Base-by-base conservation (phyloP, 1,140 invertebrate genomes). In the Stegodyphus dumicola region DNA sequence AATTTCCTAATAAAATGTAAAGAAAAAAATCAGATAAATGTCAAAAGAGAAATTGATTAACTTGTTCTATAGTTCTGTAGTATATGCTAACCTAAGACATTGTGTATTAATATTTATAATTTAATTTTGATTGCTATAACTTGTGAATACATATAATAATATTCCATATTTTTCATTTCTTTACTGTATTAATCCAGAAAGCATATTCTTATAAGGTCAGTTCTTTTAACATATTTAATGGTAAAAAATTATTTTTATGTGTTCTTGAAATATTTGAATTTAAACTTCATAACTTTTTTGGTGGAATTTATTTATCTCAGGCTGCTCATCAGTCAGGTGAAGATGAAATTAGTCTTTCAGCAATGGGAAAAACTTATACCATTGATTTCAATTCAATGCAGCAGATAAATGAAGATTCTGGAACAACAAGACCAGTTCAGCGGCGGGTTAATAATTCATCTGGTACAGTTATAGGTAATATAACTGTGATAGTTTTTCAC, bases 341-440 rank as follows among this genome's bases (percentile, higher is more conserved):
- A 90, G 97, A 98, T 91, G 97, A 99, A 91, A 95, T 98, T 85
- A 97, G 95, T 89, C 92, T 99, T 70, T 95, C 95, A 56, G 96
- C 96, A 15, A 93, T 97, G 90, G 96, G 96, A 84, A 93, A 96
- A 88, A 97, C 96, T 10, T 99, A 99, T 90, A 97, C 96, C 2
- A 94, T 99, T 87, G 97, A 99, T 92, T 96, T 99, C 89, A 95
- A 97, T 91, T 95, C 96, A 88, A 97, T 99, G 96, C 97, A 98
- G 91, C 97, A 99, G 93, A 97, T 99, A 87, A 99, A 99, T 91
- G 97, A 99, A 91, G 97, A 98, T 90, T 97, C 97, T 7, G 97
- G 97, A 80, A 98, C 96, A 70, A 95, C 97, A 11, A 92, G 97
- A 70, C 94, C 95, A 78, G 96, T 99, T 88, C 96, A 97, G 90